Conservation (phyloP, 2,113 vertebrate species). For the Caracal caracal region DNA sequence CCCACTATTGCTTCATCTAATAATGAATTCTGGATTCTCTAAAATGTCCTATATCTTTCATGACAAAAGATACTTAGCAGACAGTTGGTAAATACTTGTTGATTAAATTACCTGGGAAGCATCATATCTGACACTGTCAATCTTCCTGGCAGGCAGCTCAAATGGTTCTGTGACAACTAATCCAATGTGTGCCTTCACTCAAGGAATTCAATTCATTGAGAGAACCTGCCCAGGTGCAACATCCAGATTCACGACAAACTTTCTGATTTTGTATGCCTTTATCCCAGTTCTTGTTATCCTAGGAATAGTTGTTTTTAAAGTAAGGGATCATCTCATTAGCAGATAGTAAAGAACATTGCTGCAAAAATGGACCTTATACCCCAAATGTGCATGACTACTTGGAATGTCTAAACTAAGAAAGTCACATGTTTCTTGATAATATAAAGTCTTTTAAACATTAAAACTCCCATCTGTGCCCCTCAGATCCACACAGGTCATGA, state of each 20-base stretch:
- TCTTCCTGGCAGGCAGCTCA: constrained; percentile 77
- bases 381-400: neutral
- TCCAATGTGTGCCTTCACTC: constrained; percentile 84
- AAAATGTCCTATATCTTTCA: neutral
- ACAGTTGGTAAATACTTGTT: neutral
- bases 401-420: neutral
- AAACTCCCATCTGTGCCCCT: neutral
- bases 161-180: constrained; percentile 67
- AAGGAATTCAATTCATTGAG: constrained; percentile 91
- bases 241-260: constrained; percentile 89
- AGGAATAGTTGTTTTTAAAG: constrained; percentile 92
- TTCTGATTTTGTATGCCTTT: constrained; percentile 93
- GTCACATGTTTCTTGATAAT: neutral
- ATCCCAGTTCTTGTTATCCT: constrained; percentile 90
- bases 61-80: neutral
- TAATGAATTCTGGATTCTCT: neutral
- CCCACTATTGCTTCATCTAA: neutral
- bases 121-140: neutral
- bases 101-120: neutral
- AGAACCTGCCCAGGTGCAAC: constrained; percentile 88
- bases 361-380: neutral
- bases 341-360: constrained; percentile 80
- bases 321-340: constrained; percentile 88
- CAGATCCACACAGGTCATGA: neutral
- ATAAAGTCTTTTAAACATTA: neutral